Percentiles rank a stretch among this genome's conserved stretches.
Conservation (phyloP, 2,113 vertebrate genomes). For the Aspiorhynchus laticeps region DNA sequence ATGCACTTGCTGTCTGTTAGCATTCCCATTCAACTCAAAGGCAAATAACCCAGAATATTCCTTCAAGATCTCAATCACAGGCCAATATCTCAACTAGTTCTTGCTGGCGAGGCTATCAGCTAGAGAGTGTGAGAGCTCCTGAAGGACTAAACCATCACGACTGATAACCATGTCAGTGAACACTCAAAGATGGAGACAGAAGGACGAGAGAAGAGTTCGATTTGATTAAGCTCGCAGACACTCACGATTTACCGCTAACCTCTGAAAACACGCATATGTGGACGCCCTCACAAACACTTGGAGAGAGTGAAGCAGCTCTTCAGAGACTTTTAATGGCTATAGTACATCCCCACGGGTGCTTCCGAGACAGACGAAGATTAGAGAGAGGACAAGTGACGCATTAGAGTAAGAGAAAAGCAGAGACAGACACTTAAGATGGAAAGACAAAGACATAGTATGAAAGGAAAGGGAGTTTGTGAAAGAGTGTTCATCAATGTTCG, state of each 20-base stretch:
- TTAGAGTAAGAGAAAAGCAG: constrained; percentile 20
- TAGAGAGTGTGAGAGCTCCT: neutral
- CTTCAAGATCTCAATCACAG: neutral
- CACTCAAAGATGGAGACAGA: neutral
- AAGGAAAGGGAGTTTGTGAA: constrained; percentile 5
- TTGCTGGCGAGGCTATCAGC: neutral
- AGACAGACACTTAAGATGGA: neutral
- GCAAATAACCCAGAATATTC: neutral
- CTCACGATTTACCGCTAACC: neutral
- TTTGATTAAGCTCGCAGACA: constrained; percentile 17
- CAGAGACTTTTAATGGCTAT: constrained; percentile 5
- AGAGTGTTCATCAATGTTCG: neutral
- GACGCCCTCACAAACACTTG: neutral
- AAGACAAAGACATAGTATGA: neutral
- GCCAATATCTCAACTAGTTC: neutral
- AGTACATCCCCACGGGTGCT: neutral
- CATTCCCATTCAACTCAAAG: neutral
- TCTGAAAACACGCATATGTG: neutral
- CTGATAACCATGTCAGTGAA: neutral
- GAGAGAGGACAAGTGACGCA: constrained; percentile 47
- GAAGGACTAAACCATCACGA: constrained; percentile 2
- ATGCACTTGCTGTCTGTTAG: neutral
- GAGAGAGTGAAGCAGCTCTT: constrained; percentile 4
- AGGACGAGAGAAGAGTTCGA: neutral
- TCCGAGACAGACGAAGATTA: constrained; percentile 19